Evolutionary conservation across 2,113 vertebrate species (phyloP).

Genomic region (Haplochromis burtoni): DNA sequence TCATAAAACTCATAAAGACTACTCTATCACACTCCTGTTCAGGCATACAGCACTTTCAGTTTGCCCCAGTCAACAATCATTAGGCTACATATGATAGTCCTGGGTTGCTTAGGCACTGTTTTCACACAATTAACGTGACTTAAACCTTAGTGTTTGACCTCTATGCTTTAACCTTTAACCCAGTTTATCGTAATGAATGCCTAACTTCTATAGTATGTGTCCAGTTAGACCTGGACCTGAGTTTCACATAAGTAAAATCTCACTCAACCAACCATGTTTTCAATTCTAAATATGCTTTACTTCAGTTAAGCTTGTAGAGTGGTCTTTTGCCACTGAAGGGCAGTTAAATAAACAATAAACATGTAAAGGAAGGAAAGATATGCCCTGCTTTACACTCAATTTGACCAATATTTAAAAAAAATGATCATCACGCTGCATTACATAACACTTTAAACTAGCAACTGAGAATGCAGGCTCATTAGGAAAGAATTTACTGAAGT

Average conservation of each 20-base stretch:
- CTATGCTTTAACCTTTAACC: not conserved
- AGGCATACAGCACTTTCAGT: not conserved
- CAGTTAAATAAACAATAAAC: not conserved
- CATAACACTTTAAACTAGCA: not conserved
- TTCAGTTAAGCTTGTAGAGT: not conserved
- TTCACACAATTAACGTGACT: not conserved
- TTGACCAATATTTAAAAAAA: fast-evolving
- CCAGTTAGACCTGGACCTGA: not conserved
- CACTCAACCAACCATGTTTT: not conserved
- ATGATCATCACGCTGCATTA: not conserved
- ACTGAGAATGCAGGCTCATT: not conserved
- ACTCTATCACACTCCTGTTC: not conserved
- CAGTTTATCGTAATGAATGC: not conserved
- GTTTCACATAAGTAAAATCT: not conserved
- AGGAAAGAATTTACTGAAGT: not conserved
- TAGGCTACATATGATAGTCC: not conserved
- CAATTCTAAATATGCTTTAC: not conserved
- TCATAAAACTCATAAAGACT: not conserved
- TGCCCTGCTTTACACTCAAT: not conserved
- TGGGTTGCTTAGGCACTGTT: not conserved
- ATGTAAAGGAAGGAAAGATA: not conserved
- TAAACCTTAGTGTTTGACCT: not conserved
- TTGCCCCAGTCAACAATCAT: not conserved
- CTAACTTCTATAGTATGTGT: not conserved
- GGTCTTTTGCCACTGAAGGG: not conserved